phyloP scores from a whole-genome alignment of 2,888 invertebrate species.

The Athetis lepigone region DNA sequence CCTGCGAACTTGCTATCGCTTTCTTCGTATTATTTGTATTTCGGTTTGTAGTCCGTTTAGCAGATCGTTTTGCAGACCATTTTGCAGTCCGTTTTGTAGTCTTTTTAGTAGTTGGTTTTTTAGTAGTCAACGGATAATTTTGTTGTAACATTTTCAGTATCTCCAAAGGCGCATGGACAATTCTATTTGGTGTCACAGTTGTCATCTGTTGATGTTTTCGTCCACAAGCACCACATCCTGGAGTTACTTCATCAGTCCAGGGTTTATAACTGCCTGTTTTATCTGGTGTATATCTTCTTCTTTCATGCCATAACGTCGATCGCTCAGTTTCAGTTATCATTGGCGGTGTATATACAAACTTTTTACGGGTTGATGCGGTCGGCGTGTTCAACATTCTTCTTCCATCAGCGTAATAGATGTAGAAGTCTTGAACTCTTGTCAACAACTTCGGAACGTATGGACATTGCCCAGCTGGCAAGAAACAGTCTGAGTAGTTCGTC shows the following conservation, averaged over 20 bases:
- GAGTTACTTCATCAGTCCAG: constrained; percentile 8
- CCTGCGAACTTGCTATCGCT: no score
- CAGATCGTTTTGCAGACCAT: background rate
- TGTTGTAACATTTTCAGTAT: background rate
- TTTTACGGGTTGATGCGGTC: background rate
- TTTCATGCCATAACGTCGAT: constrained; percentile 18
- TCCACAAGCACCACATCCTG: constrained; percentile 14
- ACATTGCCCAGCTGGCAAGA: constrained; percentile 11
- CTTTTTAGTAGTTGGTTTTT: background rate
- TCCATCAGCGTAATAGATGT: constrained; percentile 33
- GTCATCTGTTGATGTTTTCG: background rate
- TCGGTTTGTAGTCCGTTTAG: background rate
- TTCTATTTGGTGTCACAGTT: background rate
- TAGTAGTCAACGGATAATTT: background rate
- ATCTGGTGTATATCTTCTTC: constrained; percentile 66
- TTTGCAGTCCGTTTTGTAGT: background rate
- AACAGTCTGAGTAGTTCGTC: constrained; percentile 42
- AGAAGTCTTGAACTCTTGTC: constrained; percentile 40
- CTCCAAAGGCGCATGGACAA: background rate
- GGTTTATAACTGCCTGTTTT: constrained; percentile 13
- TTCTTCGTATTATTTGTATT: background rate
- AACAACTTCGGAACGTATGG: constrained; percentile 11
- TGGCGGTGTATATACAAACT: background rate
- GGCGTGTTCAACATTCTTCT: constrained; percentile 22
- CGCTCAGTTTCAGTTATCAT: background rate